Evolutionary conservation across 2,888 invertebrate genomes (phyloP).

Genomic region (Pandemis heparana): DNA sequence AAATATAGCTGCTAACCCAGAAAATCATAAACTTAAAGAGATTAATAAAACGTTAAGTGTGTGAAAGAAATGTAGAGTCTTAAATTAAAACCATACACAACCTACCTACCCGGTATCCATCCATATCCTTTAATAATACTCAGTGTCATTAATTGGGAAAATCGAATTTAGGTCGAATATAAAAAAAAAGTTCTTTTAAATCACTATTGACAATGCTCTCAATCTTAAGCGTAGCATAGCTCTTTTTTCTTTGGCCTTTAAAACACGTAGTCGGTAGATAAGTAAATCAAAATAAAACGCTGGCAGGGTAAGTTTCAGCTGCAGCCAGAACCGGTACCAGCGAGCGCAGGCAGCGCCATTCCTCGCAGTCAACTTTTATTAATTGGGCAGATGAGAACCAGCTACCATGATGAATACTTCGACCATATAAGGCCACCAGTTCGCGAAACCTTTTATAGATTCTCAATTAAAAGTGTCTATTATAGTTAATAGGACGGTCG

Average conservation of each 20-base stretch:
- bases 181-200: neutral
- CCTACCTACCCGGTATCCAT: neutral
- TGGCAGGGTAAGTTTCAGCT: slow-evolving; percentile 76
- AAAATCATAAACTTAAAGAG: no score
- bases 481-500: slow-evolving; percentile 81
- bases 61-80: neutral
- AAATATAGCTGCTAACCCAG: no score
- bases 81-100: neutral
- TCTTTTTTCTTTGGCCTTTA: slow-evolving; percentile 18
- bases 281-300: slow-evolving; percentile 84
- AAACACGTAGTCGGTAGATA: slow-evolving; percentile 58
- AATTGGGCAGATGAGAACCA: slow-evolving; percentile 85
- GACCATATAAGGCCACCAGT: slow-evolving; percentile 78
- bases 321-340: slow-evolving; percentile 76
- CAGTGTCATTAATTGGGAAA: no score
- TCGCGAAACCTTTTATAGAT: slow-evolving; percentile 85
- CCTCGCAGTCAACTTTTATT: slow-evolving; percentile 84
- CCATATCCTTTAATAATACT: no score
- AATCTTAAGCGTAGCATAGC: slow-evolving; percentile 13
- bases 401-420: slow-evolving; percentile 82
- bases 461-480: slow-evolving; percentile 86
- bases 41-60: no score
- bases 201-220: neutral
- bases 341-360: slow-evolving; percentile 72
- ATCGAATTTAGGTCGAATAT: no score